Percentiles rank a stretch among this genome's conserved stretches.
These are phyloP conservation scores for Rhadina sibilatrix DNA, from an alignment of 2,113 vertebrate species.

Conservation along the genomic window DNA sequence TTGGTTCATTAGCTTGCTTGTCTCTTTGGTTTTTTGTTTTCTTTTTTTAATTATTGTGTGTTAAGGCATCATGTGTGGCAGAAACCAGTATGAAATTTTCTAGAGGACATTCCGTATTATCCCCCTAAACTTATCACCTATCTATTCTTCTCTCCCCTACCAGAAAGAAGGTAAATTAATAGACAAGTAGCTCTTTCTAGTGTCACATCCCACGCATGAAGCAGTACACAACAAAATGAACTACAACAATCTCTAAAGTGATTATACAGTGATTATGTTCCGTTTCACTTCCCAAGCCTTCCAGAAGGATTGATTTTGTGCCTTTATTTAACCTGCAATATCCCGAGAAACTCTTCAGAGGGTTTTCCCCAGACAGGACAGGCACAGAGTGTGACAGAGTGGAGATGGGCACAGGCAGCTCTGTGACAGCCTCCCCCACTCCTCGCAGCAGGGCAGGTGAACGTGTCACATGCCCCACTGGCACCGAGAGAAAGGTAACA, in stretches of 20 bases:
- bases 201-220: not conserved
- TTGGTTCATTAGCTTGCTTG: not conserved
- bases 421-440: not conserved
- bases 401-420: not conserved
- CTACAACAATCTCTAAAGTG: not conserved
- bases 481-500: not conserved
- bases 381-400: not conserved
- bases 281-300: not conserved
- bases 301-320: not conserved
- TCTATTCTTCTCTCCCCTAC: not conserved
- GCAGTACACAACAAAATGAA: not conserved
- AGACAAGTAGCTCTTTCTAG: not conserved
- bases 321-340: not conserved
- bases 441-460: not conserved
- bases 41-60: not conserved
- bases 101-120: not conserved
- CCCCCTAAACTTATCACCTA: not conserved
- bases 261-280: not conserved
- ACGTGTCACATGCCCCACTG: rapidly evolving
- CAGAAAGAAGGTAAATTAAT: not conserved
- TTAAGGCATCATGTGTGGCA: not conserved
- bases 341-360: not conserved
- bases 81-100: not conserved
- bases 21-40: no score
- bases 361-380: not conserved